phyloP scores from a whole-genome alignment of 2,113 vertebrate species.

The Muscicapa adusta region DNA sequence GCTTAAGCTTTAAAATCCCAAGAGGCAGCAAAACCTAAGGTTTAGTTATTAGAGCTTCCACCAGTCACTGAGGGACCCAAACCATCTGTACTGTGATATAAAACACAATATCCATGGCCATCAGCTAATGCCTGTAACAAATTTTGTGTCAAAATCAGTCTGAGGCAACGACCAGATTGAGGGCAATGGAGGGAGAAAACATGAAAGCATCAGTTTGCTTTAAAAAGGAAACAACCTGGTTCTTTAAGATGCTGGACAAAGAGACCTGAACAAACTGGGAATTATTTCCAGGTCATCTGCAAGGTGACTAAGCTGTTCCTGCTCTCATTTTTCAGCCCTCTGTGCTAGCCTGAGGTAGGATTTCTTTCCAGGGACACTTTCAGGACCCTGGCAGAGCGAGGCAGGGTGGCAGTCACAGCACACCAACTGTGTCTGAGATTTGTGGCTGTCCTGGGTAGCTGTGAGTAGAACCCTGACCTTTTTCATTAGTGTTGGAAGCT shows the following conservation, averaged over 20 bases:
- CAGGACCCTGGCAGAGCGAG: neutral
- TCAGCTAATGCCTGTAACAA: neutral
- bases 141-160: neutral
- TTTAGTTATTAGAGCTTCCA: neutral
- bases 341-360: neutral
- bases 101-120: neutral
- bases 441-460: neutral
- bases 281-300: neutral
- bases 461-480: neutral
- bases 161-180: neutral
- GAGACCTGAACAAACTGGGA: neutral
- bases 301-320: neutral
- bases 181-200: rapidly evolving
- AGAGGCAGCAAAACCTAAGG: neutral
- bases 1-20: neutral
- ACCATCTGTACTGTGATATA: neutral
- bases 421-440: neutral
- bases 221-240: neutral
- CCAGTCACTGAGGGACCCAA: neutral
- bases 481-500: neutral
- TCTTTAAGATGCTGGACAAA: neutral
- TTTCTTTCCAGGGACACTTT: neutral
- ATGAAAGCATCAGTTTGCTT: neutral
- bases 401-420: neutral
- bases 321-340: neutral